phyloP scores from a whole-genome alignment of 2,113 vertebrate genomes.

The Chlorodrepanis virens region DNA sequence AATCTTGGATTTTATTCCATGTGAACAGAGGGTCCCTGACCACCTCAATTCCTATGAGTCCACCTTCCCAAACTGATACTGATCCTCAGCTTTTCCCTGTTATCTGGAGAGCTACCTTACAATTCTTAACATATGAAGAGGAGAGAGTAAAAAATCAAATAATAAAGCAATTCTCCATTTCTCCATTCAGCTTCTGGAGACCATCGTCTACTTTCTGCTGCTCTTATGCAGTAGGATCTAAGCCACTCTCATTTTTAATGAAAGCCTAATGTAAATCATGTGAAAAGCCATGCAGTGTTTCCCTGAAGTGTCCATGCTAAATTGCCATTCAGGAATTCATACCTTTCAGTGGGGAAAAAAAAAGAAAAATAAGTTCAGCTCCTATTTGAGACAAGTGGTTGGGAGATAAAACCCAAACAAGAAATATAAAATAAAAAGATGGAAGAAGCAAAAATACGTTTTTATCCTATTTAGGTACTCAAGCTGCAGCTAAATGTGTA shows the following conservation, averaged over 20 bases:
- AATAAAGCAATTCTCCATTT: not conserved
- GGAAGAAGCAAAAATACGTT: not conserved
- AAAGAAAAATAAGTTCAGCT: not conserved
- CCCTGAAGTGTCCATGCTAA: not conserved
- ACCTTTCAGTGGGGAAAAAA: not conserved
- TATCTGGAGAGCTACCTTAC: not conserved
- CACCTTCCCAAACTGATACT: not conserved
- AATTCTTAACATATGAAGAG: not conserved
- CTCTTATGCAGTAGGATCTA: not conserved
- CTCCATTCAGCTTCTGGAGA: not conserved
- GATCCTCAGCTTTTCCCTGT: not conserved
- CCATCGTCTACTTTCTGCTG: not conserved
- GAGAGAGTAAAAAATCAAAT: not conserved
- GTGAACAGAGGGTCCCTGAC: not conserved
- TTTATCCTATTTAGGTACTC: not conserved
- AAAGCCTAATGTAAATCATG: conserved; percentile 36
- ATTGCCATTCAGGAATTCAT: conserved; percentile 50
- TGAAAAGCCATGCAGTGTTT: conserved; percentile 17
- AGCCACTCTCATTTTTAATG: conserved; percentile 5
- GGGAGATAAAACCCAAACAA: not conserved
- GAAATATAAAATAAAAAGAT: not conserved
- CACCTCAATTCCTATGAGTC: not conserved
- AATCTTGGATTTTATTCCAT: not conserved
- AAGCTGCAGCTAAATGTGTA: not conserved
- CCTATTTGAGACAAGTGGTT: not conserved